phyloP scores from a whole-genome alignment of 2,113 vertebrate genomes.

The Ranitomeya variabilis region DNA sequence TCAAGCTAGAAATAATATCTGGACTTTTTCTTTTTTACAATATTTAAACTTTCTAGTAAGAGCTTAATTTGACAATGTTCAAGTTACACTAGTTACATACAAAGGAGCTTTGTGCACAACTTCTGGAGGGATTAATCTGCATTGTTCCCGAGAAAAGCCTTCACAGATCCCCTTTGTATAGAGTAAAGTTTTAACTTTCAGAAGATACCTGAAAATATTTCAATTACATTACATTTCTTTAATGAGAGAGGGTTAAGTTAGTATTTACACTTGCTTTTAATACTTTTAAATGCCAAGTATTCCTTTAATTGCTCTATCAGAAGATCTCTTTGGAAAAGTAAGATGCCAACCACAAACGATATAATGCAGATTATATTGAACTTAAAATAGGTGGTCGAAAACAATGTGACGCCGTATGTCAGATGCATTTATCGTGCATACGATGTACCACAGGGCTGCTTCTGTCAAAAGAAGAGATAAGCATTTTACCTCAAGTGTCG shows the following conservation, averaged over 20 bases:
- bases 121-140: conserved; percentile 59
- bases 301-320: neutral
- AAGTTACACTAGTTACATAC: conserved; percentile 58
- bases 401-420: neutral
- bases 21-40: conserved; percentile 9
- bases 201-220: conserved; percentile 54
- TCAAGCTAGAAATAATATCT: conserved; percentile 26
- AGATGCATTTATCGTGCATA: too few species aligned
- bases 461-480: too few species aligned
- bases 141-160: conserved; percentile 58
- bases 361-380: neutral
- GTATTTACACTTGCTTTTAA: neutral
- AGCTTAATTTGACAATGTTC: conserved; percentile 64
- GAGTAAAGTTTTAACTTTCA: conserved; percentile 62
- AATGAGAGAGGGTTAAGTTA: neutral
- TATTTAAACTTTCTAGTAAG: conserved; percentile 53
- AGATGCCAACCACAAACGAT: neutral
- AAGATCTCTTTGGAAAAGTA: neutral
- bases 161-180: conserved; percentile 62
- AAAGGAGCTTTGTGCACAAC: conserved; percentile 65
- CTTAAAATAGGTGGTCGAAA: neutral
- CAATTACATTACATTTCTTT: conserved; percentile 32
- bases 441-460: too few species aligned
- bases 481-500: too few species aligned
- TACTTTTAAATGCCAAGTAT: neutral